phyloP scores from a whole-genome alignment of 2,797 vertebrate species.

The Garrulus glandarius region DNA sequence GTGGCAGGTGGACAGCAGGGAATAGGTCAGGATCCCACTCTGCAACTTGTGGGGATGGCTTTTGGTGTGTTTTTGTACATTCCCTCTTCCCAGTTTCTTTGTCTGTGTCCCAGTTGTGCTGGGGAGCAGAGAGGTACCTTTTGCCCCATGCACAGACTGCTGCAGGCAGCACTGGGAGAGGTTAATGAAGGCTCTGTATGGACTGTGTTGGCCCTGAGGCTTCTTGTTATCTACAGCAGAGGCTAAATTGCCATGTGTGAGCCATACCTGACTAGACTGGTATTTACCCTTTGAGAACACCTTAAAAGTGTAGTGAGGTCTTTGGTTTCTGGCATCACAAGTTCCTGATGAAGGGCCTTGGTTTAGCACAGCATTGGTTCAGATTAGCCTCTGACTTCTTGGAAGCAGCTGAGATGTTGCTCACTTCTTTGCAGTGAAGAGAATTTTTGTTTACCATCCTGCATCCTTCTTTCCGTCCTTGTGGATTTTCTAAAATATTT shows the following conservation, averaged over 20 bases:
- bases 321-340: not conserved
- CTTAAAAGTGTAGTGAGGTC: slow-evolving; percentile 37
- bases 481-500: not conserved
- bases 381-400: not conserved
- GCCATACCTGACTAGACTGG: not conserved
- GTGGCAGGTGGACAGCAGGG: not conserved
- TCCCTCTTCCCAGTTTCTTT: not conserved
- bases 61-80: not conserved
- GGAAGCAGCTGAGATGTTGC: not conserved
- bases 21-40: not conserved
- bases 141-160: not conserved
- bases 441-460: not conserved
- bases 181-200: not conserved
- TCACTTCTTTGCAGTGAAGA: not conserved
- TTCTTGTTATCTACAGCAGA: not conserved
- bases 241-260: not conserved
- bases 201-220: not conserved
- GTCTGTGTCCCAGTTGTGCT: not conserved
- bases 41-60: not conserved
- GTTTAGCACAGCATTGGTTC: not conserved
- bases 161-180: not conserved
- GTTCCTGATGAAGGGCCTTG: not conserved
- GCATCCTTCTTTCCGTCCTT: not conserved
- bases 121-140: not conserved
- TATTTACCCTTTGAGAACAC: slow-evolving; percentile 16